phyloP scores from a whole-genome alignment of 2,888 invertebrate species.

The Leptinotarsa haldemani region DNA sequence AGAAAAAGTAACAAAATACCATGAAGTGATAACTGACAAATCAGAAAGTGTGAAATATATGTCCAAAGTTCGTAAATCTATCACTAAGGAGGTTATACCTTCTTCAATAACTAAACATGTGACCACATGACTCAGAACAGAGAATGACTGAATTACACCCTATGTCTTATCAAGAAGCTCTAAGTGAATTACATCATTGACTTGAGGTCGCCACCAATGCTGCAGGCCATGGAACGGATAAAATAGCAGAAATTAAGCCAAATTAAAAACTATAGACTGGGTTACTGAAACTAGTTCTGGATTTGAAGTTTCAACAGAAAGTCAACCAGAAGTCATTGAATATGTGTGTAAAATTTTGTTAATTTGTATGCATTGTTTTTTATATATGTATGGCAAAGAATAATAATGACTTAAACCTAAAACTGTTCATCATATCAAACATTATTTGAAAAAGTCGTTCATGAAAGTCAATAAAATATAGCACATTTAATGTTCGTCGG shows the following conservation, averaged over 20 bases:
- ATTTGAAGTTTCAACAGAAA: background rate
- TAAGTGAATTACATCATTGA: too few species aligned
- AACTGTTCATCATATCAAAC: too few species aligned
- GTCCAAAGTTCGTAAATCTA: background rate
- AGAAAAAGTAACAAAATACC: background rate
- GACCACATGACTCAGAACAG: background rate
- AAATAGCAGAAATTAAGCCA: background rate
- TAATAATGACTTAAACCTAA: too few species aligned
- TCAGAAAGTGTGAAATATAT: background rate
- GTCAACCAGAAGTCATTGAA: background rate
- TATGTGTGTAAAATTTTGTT: too few species aligned
- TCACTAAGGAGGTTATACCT: background rate
- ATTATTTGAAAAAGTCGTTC: too few species aligned
- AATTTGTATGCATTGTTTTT: too few species aligned
- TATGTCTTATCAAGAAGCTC: background rate
- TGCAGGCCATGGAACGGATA: background rate
- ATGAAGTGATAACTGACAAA: background rate
- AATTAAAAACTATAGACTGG: background rate
- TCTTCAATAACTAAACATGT: background rate
- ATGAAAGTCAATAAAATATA: too few species aligned
- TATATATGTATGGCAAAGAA: too few species aligned
- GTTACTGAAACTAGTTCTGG: background rate
- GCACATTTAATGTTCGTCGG: too few species aligned
- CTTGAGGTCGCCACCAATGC: too few species aligned
- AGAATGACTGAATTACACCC: background rate